phyloP scores from a whole-genome alignment of 2,797 vertebrate species.

The Hyperoplus immaculatus region DNA sequence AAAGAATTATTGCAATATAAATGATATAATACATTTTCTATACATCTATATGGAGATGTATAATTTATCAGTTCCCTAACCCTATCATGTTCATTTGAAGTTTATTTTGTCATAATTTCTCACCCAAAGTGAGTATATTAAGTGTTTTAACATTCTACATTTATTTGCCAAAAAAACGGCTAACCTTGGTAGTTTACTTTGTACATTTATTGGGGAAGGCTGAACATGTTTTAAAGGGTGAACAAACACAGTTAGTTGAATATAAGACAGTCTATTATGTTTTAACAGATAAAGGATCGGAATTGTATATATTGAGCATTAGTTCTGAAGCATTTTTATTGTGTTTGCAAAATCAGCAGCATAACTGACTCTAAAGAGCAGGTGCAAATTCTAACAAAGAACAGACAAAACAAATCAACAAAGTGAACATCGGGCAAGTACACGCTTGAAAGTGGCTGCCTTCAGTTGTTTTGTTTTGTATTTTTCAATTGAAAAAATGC shows the following conservation, averaged over 20 bases:
- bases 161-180: neutral
- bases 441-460: slow-evolving; percentile 21
- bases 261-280: slow-evolving; percentile 14
- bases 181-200: neutral
- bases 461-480: neutral
- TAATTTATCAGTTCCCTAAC: neutral
- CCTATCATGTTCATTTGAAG: slow-evolving; percentile 6
- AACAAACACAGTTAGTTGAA: neutral
- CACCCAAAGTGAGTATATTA: neutral
- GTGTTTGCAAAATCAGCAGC: neutral
- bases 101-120: neutral
- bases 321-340: slow-evolving; percentile 1
- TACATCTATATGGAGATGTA: neutral
- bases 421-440: slow-evolving; percentile 13
- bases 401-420: neutral
- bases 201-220: neutral
- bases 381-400: slow-evolving; percentile 23
- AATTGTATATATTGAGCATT: slow-evolving; percentile 34
- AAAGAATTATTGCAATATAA: neutral
- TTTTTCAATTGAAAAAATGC: slow-evolving; percentile 7
- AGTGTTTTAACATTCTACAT: neutral
- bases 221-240: neutral
- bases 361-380: neutral
- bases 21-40: neutral
- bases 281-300: slow-evolving; percentile 7